A percentile compares a stretch with the other conserved stretches of the same genome.
phyloP scores from a whole-genome alignment of 1,140 invertebrate genomes.

The Aphis gossypii region DNA sequence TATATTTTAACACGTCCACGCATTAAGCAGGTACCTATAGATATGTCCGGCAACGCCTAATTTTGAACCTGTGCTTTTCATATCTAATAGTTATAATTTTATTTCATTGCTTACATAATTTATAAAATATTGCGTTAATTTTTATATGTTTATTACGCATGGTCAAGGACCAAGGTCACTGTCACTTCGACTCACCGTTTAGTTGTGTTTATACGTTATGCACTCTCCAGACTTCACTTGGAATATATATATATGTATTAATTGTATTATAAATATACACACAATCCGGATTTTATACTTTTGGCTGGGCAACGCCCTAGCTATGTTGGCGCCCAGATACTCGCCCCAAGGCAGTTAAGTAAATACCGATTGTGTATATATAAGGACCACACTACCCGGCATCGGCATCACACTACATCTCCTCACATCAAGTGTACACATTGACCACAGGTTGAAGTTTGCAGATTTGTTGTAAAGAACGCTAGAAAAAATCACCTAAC shows the following conservation, averaged over 20 bases:
- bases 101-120: background rate
- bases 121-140: background rate
- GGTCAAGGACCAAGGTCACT: background rate
- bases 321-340: background rate
- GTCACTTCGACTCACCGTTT: background rate
- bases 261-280: background rate
- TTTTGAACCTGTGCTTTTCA: background rate
- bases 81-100: background rate
- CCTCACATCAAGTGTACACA: background rate
- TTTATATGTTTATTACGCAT: background rate
- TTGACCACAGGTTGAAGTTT: background rate
- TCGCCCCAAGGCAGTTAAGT: background rate
- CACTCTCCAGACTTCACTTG: background rate
- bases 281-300: background rate
- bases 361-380: background rate
- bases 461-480: background rate
- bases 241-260: background rate
- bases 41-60: slow-evolving; percentile 12
- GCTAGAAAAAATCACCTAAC: background rate
- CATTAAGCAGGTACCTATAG: background rate
- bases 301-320: background rate
- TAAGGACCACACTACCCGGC: background rate
- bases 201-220: background rate
- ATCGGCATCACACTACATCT: background rate
- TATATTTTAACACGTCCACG: background rate